Evolutionary conservation across 2,113 vertebrate species (phyloP), one percentile per base, ranked within the genome.

Genomic region (Natator depressus): DNA sequence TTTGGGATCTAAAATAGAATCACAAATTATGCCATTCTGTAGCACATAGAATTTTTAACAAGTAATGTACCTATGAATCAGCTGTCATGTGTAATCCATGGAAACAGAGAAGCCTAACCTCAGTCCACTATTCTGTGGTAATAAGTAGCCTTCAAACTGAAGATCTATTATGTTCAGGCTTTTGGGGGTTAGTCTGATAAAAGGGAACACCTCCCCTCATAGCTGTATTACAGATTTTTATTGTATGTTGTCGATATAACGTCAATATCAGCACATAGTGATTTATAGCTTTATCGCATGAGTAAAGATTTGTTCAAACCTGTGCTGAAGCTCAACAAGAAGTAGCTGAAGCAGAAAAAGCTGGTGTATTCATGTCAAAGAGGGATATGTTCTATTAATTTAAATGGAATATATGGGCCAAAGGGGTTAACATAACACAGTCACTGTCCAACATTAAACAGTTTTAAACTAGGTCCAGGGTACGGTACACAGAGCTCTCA

Each of bases 301-400:
- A 97, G 62, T 6, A 1, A 85, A 89, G 89, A 97, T 50, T 95
- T 90, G 83, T 94, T 95, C 91, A 96, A 95, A 96, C 96, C 94
- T 95, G 96, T 91, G 79, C 57, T 84, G 89, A 93, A 95, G 94
- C 93, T 96, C 91, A 92, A 79, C 49, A 53, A 82, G 82, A 94
- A 94, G 35, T 83, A 93, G 90, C 91, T 20, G 16, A 90, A 96
- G 88, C 89, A 91, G 82, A 95, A 88, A 84, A 93, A 95, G 91
- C 82, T 35, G 72, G 8, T 8, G 2, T 47, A 27, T 57, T 94
- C 50, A 12, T 17, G 84, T 85, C 93, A 95, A 85, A 91, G 95
- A 79, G n/a, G 81, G 76, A 22, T 62, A 29, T 59, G 57, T 59
- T 27, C 10, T 59, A 59, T 59, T 59, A 59, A 29, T 29, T 69